phyloP scores from a whole-genome alignment of 2,888 invertebrate genomes.

The Melanargia galathea region DNA sequence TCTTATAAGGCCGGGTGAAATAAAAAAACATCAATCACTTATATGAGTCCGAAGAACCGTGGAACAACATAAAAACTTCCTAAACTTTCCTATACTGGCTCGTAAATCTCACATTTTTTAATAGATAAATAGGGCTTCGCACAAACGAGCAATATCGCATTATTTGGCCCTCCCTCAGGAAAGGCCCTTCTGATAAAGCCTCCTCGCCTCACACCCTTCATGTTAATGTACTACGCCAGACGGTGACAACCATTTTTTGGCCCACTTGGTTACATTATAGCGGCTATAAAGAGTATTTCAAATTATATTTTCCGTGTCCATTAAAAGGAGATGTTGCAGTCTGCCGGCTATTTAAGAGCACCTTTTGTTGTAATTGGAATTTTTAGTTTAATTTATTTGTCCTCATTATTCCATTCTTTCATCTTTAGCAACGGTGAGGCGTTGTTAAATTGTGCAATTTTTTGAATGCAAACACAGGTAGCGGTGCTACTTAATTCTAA shows the following conservation, averaged over 20 bases:
- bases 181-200: slow-evolving; percentile 81
- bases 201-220: slow-evolving; percentile 79
- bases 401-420: slow-evolving; percentile 35
- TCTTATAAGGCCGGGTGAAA: slow-evolving; percentile 53
- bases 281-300: slow-evolving; percentile 80
- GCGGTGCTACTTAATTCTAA: slow-evolving; percentile 54
- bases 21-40: slow-evolving; percentile 74
- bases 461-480: slow-evolving; percentile 61
- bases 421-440: slow-evolving; percentile 44
- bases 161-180: slow-evolving; percentile 81
- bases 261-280: slow-evolving; percentile 81
- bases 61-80: slow-evolving; percentile 79
- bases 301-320: slow-evolving; percentile 80
- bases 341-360: slow-evolving; percentile 56
- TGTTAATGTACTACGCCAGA: slow-evolving; percentile 81
- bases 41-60: slow-evolving; percentile 70
- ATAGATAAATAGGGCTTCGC: slow-evolving; percentile 82
- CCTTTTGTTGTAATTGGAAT: slow-evolving; percentile 51
- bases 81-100: slow-evolving; percentile 73
- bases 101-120: slow-evolving; percentile 80
- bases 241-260: slow-evolving; percentile 83
- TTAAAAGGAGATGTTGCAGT: slow-evolving; percentile 75
- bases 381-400: slow-evolving; percentile 38
- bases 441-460: slow-evolving; percentile 45
- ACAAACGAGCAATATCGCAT: slow-evolving; percentile 83